Base-by-base conservation (phyloP, 2,797 vertebrate genomes). In the Centropyge bicolor region DNA sequence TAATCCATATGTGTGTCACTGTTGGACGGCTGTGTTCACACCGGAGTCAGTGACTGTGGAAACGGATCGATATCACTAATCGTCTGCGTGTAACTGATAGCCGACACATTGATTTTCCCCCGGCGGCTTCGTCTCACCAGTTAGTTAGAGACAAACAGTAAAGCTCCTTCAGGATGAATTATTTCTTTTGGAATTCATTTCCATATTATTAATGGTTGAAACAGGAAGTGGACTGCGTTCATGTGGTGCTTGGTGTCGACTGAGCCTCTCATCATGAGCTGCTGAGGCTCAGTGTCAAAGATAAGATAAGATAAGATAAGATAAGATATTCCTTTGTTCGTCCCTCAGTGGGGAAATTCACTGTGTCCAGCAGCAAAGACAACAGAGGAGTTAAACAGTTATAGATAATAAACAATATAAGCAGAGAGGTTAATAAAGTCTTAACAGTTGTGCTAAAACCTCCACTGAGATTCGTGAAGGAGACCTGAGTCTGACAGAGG, bases 11-110 rank as follows among this genome's bases (percentile, higher is more conserved):
- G 69, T 65, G 51, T 73, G 66, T 56, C 36, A 35, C 68, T 46
- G 70, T 68, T 73, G 8, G 20, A 46, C 48, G 49, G 62, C 41
- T 43, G 14, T 9, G 6, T 71, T 83, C 38, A 68, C 79, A 45
- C 22, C 14, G 14, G 2, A 14, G 8, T 56, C 60, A 19, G 1
- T 20, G 41, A 66, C 56, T 24, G 38, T 36, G 27, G 20, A 48
- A 45, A 31, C 19, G 1, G 24, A 83, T 89, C 82, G n/a, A 85
- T 86, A 63, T n/a, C 49, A 19, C 41, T 84, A 68, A 83, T 77
- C 41, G 62, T 17, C 70, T 68, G 55, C 56, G 16, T 83, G 81
- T 75, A 81, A 81, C 74, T 61, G 73, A 87, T 76, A 64, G 27
- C 20, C 4, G 20, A 20, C 3, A 2, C 27, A 84, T 88, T 46